Evolutionary conservation across 2,888 invertebrate species (phyloP), one percentile per base, ranked within the genome.

Genomic region (Hypena proboscidalis): DNA sequence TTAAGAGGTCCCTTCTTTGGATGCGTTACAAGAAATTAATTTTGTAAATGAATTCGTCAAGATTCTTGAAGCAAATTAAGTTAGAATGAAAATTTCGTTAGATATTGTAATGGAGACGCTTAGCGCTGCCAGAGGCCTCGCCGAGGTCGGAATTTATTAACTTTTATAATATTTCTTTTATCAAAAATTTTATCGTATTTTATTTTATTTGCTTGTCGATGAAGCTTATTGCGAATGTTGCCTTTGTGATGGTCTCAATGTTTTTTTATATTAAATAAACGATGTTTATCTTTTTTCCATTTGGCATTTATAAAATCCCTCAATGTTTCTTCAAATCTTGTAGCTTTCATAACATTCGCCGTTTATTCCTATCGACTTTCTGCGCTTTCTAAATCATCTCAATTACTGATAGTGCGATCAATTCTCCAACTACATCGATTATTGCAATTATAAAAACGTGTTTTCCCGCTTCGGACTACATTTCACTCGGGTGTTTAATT

Each of bases 11-110:
- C 61, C 68, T 48, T 62, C 59, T 59, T 64, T 61, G 48, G 58
- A 59, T 67, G 62, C 64, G 60, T 69, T 67, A 53, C 61, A 56
- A 53, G 59, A 61, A 77, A 78, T 79, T 73, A 77, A 79, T 80
- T 77, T 74, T 63, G 70, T 77, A 74, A 82, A 74, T 77, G 53
- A 77, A 80, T 77, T 73, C 67, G 67, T 77, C 72, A 75, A 73
- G 70, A 70, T 69, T 71, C 61, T 60, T 67, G 48, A 65, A 71
- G 62, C 61, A 66, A 79, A 80, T 79, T 76, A 67, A 63, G 59
- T 59, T 57, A 46, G 54, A 72, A 70, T 64, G 66, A 66, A 70
- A 72, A 73, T 73, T 66, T 39, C 58, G 46, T 63, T 58, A 55
- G 51, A 59, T 38, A 31, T 41, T 54, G 58, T 62, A 67, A 69